phyloP scores from a whole-genome alignment of 2,888 invertebrate genomes.

The Scaptomyza flava region DNA sequence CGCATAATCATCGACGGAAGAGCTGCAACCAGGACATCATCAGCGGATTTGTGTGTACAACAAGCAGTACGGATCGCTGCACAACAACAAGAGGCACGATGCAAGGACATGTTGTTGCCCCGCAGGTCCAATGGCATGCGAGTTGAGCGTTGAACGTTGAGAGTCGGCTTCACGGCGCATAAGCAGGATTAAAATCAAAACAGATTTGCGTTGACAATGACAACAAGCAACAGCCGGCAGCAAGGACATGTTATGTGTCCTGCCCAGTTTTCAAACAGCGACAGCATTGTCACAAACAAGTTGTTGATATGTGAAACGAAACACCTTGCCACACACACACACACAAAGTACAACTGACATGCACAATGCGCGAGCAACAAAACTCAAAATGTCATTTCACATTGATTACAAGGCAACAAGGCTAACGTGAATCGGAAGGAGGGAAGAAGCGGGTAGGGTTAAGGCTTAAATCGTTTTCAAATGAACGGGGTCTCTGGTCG shows the following conservation, averaged over 20 bases:
- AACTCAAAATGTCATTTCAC: conserved; percentile 50
- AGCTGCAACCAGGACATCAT: conserved; percentile 32
- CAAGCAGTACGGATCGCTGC: conserved; percentile 68
- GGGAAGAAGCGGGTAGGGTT: not conserved
- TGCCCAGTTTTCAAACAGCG: conserved; percentile 55
- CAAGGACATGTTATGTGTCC: conserved; percentile 58
- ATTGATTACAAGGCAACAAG: conserved; percentile 34
- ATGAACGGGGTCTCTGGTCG: conserved; percentile 39
- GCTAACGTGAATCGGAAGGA: too few relatives aligned
- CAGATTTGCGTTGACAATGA: conserved; percentile 79
- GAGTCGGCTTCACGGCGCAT: conserved; percentile 61
- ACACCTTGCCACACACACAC: conserved; percentile 62
- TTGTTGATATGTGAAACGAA: conserved; percentile 71
- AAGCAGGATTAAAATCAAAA: conserved; percentile 81
- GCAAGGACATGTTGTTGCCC: conserved; percentile 17
- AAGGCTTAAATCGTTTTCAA: conserved; percentile 57
- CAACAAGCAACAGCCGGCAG: conserved; percentile 39
- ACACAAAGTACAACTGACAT: conserved; percentile 11
- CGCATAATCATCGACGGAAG: conserved; percentile 68
- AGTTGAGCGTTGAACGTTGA: conserved; percentile 15
- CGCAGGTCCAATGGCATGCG: conserved; percentile 65
- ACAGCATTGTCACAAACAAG: conserved; percentile 37
- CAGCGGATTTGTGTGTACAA: conserved; percentile 60
- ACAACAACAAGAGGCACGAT: conserved; percentile 58
- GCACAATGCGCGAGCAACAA: conserved; percentile 20